Base-by-base conservation (phyloP, 2,888 invertebrate species). In the Caenorhabditis sp. region DNA sequence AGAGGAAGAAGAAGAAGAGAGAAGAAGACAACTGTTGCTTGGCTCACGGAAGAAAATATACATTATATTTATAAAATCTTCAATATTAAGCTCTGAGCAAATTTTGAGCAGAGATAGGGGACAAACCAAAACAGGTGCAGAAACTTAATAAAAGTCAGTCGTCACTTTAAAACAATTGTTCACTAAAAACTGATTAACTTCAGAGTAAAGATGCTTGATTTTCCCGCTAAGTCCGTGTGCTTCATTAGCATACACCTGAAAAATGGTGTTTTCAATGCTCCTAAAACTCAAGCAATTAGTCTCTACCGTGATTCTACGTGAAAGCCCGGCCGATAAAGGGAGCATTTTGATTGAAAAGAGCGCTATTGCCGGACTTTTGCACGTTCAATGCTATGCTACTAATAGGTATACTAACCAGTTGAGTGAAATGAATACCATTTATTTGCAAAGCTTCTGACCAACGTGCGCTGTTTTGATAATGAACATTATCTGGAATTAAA, bases 391-490 rank as follows among this genome's bases (percentile, higher is more conserved):
- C n/a, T n/a, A n/a, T n/a, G n/a, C n/a, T n/a, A n/a, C n/a, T n/a
- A n/a, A n/a, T n/a, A n/a, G n/a, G n/a, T n/a, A n/a, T n/a, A 55
- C 70, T 52, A 32, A 95, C 96, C 93, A 96, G 95, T 89, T 95
- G 94, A 84, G 95, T 92, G 89, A 95, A 97, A 84, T 95, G 93
- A 79, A 95, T 93, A 30, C 95, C 94, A 83, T 94, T 93, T 85
- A 93, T 93, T 9, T 94, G 93, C 9, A 97, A 92, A 13, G 95
- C 93, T 88, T 93, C 93, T 2, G 95, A 94, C 41, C 97, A 91
- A 37, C 94, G 93, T 93, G 96, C 95, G 2, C 94, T 94, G 89
- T 97, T 95, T 90, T 96, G 96, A 85, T 96, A 92, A 89, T 97
- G 96, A 0, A 96, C 96, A 88, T 95, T 95, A 83, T 91, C 91